phyloP scores from a whole-genome alignment of 2,888 invertebrate species.

The Macrophya alboannulata region DNA sequence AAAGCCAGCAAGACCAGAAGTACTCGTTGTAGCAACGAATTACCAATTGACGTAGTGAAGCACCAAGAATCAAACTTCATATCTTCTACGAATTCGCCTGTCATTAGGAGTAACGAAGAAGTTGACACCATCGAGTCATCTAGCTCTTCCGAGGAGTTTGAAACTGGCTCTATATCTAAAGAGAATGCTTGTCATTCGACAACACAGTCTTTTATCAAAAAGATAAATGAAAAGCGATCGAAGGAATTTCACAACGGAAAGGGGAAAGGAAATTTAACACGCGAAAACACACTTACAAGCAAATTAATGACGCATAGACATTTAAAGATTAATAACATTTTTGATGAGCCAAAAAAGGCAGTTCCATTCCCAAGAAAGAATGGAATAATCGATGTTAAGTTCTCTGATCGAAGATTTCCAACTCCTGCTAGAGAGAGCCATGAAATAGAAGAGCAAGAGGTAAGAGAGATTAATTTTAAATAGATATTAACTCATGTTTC shows the following conservation, averaged over 20 bases:
- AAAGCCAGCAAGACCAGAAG: conserved; percentile 70
- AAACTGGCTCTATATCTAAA: conserved; percentile 58
- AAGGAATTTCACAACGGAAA: conserved; percentile 58
- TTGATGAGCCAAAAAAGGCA: conserved; percentile 76
- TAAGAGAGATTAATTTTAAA: conserved; percentile 64
- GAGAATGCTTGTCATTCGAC: conserved; percentile 12
- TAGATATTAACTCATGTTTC: conserved; percentile 35
- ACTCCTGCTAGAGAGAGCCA: conserved; percentile 91
- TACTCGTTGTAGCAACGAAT: conserved; percentile 1
- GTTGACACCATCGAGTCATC: conserved; percentile 55
- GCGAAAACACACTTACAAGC: conserved; percentile 61
- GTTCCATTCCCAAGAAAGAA: conserved; percentile 83
- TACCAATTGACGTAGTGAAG: neutral
- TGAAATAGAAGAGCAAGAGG: conserved; percentile 87
- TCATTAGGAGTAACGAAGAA: neutral
- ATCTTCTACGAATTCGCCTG: neutral
- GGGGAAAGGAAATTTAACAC: conserved; percentile 57
- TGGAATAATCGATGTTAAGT: conserved; percentile 85
- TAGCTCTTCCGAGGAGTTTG: conserved; percentile 64
- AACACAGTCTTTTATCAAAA: conserved; percentile 16
- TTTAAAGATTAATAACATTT: conserved; percentile 73
- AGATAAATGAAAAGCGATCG: conserved; percentile 58
- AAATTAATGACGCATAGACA: conserved; percentile 69
- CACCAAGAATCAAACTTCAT: neutral
- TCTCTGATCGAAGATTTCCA: conserved; percentile 90